A percentile compares a stretch with the other conserved stretches of the same genome.
These are phyloP conservation scores for Microchrysa polita DNA, from an alignment of 2,888 invertebrate species.

Conservation along the genomic window DNA sequence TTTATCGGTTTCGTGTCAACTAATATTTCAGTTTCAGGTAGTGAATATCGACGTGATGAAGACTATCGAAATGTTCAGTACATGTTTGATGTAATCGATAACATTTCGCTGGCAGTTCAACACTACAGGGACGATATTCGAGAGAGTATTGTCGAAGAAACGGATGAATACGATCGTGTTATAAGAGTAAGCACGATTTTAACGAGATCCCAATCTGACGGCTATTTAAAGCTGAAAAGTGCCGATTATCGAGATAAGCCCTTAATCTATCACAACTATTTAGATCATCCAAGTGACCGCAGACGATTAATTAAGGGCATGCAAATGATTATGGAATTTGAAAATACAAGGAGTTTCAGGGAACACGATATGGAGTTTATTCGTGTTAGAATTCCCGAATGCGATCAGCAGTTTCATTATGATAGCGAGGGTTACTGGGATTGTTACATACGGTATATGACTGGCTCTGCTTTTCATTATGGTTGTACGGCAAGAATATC, in stretches of 20 bases:
- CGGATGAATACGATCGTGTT: conserved; percentile 50
- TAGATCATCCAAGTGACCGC: conserved; percentile 68
- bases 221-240: conserved; percentile 67
- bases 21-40: conserved; percentile 56
- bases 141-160: background rate
- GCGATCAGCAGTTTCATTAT: conserved; percentile 55
- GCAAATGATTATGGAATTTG: conserved; percentile 60
- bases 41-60: conserved; percentile 47
- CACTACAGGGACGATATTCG: background rate
- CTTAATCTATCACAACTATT: conserved; percentile 71
- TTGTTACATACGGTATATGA: no score
- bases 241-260: conserved; percentile 70
- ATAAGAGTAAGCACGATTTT: conserved; percentile 56
- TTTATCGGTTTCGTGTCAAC: background rate
- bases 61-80: no score
- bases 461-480: no score
- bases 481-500: no score
- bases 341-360: conserved; percentile 63
- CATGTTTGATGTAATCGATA: no score
- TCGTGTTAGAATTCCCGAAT: conserved; percentile 65
- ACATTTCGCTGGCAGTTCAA: no score
- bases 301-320: conserved; percentile 64
- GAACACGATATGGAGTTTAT: conserved; percentile 65
- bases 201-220: conserved; percentile 67
- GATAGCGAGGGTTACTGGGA: no score